These are phyloP conservation scores for Ectemnius continuus DNA, from an alignment of 2,888 invertebrate species.

Conservation along the genomic window DNA sequence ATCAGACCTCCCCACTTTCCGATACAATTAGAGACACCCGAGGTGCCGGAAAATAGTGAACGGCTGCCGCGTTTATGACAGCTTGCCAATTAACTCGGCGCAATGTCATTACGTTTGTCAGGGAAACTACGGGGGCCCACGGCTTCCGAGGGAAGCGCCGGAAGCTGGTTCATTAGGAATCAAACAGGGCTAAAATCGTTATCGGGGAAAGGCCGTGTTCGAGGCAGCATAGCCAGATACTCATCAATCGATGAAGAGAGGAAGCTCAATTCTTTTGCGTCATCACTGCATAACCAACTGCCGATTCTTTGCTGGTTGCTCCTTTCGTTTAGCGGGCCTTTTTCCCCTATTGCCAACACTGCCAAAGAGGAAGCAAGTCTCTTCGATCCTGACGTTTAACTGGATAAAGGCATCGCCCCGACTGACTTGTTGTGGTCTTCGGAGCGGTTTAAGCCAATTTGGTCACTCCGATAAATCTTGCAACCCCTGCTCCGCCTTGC, in stretches of 20 bases:
- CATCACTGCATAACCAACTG: conserved; percentile 20
- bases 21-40: conserved; percentile 11
- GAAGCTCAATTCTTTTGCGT: conserved; percentile 37
- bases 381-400: conserved; percentile 50
- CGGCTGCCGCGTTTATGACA: no score
- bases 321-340: conserved; percentile 21
- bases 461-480: conserved; percentile 49
- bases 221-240: no score
- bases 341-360: no score
- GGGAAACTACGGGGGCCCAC: conserved; percentile 40
- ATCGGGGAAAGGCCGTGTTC: not conserved
- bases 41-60: no score
- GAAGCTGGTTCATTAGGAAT: not conserved
- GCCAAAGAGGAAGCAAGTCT: conserved; percentile 18
- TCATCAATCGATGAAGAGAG: conserved; percentile 25
- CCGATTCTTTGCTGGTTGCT: conserved; percentile 23
- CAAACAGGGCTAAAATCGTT: conserved; percentile 6
- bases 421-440: conserved; percentile 52
- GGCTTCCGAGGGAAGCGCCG: conserved; percentile 36
- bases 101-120: no score
- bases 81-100: no score
- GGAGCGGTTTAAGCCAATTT: conserved; percentile 67
- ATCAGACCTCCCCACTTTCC: conserved; percentile 14
- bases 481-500: conserved; percentile 14
- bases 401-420: conserved; percentile 60